These are phyloP conservation scores for Holotrichia oblita DNA, from an alignment of 1,140 invertebrate species.

Conservation along the genomic window DNA sequence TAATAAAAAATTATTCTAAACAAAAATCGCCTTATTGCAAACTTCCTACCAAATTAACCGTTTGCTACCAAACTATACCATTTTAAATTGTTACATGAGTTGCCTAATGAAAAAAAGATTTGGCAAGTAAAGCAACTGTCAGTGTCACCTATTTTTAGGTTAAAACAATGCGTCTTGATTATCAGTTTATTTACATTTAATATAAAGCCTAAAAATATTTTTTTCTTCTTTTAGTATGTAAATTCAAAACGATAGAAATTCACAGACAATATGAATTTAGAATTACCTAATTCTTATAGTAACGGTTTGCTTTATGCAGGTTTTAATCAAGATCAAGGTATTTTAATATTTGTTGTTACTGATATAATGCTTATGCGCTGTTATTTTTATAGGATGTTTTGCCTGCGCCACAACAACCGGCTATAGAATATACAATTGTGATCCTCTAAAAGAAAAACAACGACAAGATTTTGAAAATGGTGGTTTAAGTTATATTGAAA, in stretches of 20 bases:
- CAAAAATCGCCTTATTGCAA: no score
- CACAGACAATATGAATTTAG: constrained; percentile 66
- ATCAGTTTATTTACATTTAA: constrained; percentile 19
- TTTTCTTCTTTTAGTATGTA: constrained; percentile 18
- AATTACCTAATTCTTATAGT: constrained; percentile 65
- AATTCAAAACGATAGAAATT: neutral
- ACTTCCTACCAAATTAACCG: no score
- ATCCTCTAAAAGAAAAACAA: constrained; percentile 97
- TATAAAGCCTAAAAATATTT: constrained; percentile 27
- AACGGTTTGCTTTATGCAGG: constrained; percentile 91
- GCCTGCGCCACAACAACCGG: constrained; percentile 97
- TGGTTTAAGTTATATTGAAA: constrained; percentile 94
- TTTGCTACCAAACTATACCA: no score
- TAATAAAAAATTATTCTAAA: no score
- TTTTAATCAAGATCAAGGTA: constrained; percentile 99
- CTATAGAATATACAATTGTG: constrained; percentile 97
- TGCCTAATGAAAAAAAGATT: neutral
- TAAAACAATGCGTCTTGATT: constrained; percentile 29
- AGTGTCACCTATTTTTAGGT: constrained; percentile 34
- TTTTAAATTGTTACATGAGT: neutral
- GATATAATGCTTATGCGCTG: constrained; percentile 35
- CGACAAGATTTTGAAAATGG: constrained; percentile 90
- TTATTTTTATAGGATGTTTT: constrained; percentile 85
- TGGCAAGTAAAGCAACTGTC: neutral
- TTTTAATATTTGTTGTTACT: constrained; percentile 40